Conservation (phyloP, 2,888 invertebrate species). For the Dicyrtomina minuta region DNA sequence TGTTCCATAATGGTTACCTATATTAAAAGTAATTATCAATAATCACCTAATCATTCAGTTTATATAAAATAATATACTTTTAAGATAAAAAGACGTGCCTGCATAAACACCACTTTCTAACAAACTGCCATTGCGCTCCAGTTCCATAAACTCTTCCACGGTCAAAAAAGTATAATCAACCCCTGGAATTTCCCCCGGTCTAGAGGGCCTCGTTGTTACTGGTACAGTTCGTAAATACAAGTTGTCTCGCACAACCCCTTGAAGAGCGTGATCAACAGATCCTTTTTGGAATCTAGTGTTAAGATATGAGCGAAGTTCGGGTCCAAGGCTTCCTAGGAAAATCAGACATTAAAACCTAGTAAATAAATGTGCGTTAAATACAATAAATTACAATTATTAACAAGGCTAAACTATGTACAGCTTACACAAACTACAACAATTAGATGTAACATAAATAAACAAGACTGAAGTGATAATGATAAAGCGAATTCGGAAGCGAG, state of each 20-base stretch:
- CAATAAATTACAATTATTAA: not conserved
- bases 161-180: slow-evolving; percentile 65
- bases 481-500: too few species aligned
- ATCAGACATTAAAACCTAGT: too few species aligned
- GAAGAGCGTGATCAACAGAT: slow-evolving; percentile 64
- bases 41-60: not conserved
- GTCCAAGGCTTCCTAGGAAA: slow-evolving; percentile 59
- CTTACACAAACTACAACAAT: not conserved
- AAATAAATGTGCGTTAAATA: not conserved
- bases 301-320: slow-evolving; percentile 62
- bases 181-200: slow-evolving; percentile 64
- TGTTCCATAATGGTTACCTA: slow-evolving; percentile 65
- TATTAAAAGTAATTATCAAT: slow-evolving; percentile 23
- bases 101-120: slow-evolving; percentile 67
- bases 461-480: too few species aligned
- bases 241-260: slow-evolving; percentile 67
- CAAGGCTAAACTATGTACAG: not conserved
- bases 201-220: slow-evolving; percentile 63
- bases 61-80: not conserved
- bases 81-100: slow-evolving; percentile 57
- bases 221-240: slow-evolving; percentile 66
- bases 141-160: slow-evolving; percentile 62
- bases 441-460: too few species aligned
- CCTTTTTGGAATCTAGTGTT: slow-evolving; percentile 63
- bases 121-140: slow-evolving; percentile 63